phyloP scores from a whole-genome alignment of 1,140 invertebrate species.

The Ylistrum balloti region DNA sequence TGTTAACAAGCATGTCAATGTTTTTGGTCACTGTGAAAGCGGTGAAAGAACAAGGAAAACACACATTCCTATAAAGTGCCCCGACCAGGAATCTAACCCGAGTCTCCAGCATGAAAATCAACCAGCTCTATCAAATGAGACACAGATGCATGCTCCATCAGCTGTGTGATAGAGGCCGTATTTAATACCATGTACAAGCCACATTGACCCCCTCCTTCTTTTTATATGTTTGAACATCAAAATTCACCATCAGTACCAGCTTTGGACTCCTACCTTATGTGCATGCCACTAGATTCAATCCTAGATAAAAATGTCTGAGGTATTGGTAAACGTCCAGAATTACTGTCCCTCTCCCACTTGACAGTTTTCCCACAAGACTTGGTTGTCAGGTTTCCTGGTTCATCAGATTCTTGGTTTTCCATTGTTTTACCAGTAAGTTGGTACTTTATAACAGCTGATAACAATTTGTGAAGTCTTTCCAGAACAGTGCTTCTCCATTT shows the following conservation, averaged over 20 bases:
- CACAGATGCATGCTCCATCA: no score
- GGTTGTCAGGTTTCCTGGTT: neutral
- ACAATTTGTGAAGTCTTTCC: constrained; percentile 69
- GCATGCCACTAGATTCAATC: constrained; percentile 48
- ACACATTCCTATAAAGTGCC: no score
- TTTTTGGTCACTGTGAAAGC: no score
- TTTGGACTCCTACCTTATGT: constrained; percentile 46
- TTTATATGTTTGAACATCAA: no score
- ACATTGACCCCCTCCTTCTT: no score
- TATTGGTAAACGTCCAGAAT: constrained; percentile 41
- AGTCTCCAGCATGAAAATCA: no score
- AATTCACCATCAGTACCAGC: neutral
- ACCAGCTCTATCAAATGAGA: no score
- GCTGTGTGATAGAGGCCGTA: no score
- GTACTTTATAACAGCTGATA: constrained; percentile 62
- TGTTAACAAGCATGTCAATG: no score
- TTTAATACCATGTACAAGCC: no score
- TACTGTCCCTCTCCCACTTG: neutral
- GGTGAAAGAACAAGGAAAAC: no score
- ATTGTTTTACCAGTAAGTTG: neutral
- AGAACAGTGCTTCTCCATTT: constrained; percentile 77
- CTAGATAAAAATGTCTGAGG: constrained; percentile 38
- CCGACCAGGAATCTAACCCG: no score
- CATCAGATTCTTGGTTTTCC: neutral
- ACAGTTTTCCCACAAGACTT: neutral